Evolutionary conservation across 2,888 invertebrate species (phyloP), one percentile per base, ranked within the genome.

Genomic region (Dexiosoma caninum): DNA sequence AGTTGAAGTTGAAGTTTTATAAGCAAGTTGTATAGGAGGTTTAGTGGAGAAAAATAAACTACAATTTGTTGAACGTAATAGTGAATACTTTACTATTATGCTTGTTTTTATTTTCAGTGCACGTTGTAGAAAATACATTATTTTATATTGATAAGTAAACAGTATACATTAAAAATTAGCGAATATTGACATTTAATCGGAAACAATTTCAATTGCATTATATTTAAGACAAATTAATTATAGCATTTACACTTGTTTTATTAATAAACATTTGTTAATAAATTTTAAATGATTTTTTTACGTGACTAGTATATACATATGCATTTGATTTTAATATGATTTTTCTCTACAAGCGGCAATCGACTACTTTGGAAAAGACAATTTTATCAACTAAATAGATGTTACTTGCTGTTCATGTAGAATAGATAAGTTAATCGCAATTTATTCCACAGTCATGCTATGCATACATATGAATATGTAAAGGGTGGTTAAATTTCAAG

Each of bases 111-210:
- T 12, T 60, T 32, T 64, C n/a, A 74, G 30, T 37, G 42, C 72
- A 69, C 69, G 67, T 74, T 77, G 72, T 64, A 77, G 67, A 53
- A 62, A 60, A 59, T 7, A 55, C 81, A 81, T 80, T 51, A 49
- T 67, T 10, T 55, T 37, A 2, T 21, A 4, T 1, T n/a, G n/a
- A n/a, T n/a, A n/a, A n/a, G n/a, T n/a, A n/a, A n/a, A n/a, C n/a
- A n/a, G n/a, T n/a, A n/a, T n/a, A n/a, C n/a, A n/a, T n/a, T n/a
- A n/a, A n/a, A n/a, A n/a, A n/a, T n/a, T 27, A 27, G 3, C 6
- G 27, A 3, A 27, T 5, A 27, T 5, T 27, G 3, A 5, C 27
- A 27, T 27, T 6, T 27, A 27, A 6, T 27, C 27, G 6, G 3
- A 27, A 27, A 27, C 6, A 5, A 27, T 27, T 27, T 5, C 3